Evolutionary conservation across 2,888 invertebrate genomes (phyloP).

Genomic region (Homarus gammarus): DNA sequence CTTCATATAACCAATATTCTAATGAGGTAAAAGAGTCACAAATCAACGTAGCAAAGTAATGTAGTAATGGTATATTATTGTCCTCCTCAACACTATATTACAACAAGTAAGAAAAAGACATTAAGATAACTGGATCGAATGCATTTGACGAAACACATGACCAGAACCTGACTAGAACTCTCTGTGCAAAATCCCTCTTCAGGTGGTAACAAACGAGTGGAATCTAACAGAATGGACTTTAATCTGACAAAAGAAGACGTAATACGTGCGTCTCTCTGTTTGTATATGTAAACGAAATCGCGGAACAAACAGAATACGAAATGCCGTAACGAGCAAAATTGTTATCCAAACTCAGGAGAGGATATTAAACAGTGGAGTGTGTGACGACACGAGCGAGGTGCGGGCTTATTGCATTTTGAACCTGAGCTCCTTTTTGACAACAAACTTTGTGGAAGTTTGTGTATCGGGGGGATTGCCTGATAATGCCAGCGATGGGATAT

Average conservation of each 20-base stretch:
- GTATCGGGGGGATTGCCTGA: not conserved
- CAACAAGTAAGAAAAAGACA: no score
- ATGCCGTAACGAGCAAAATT: conserved; percentile 18
- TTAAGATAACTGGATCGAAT: no score
- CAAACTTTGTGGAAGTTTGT: not conserved
- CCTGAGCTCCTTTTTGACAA: not conserved
- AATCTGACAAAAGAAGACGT: not conserved
- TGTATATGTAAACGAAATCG: conserved; percentile 9
- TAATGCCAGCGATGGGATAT: conserved; percentile 1
- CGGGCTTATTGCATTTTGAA: not conserved
- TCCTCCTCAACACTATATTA: no score
- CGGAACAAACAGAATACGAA: conserved; percentile 1
- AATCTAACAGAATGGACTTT: not conserved
- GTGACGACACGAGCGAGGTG: not conserved
- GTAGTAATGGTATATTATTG: no score
- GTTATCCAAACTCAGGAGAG: conserved; percentile 10
- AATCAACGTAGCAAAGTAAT: no score
- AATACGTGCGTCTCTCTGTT: not conserved
- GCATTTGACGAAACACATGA: no score
- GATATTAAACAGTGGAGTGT: conserved; percentile 20
- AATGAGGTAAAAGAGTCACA: no score
- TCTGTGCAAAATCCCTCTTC: not conserved
- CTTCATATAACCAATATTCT: no score
- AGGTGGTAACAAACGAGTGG: not conserved
- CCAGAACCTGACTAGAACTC: no score